Percentiles rank a stretch among this genome's conserved stretches.
These are phyloP conservation scores for Hemicentrotus pulcherrimus DNA, from an alignment of 35 echinoderm and acorn worm genomes.

Conservation along the genomic window DNA sequence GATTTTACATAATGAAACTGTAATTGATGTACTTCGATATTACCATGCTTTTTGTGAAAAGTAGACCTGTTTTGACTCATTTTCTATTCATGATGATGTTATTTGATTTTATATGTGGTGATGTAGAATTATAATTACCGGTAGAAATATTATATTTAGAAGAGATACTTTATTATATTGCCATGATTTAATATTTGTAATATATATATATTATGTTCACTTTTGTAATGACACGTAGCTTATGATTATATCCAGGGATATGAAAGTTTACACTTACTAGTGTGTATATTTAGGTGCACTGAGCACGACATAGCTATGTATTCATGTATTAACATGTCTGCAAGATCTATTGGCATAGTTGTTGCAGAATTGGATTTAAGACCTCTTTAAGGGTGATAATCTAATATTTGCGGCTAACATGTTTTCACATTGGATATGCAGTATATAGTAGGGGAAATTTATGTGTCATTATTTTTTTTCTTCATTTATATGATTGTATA, in stretches of 20 bases:
- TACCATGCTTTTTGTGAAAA: background rate
- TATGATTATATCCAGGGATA: background rate
- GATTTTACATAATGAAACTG: background rate
- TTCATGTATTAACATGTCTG: background rate
- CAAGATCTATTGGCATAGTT: background rate
- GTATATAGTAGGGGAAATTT: too few relatives aligned
- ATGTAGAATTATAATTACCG: background rate
- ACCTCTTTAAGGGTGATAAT: too few relatives aligned
- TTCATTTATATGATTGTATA: too few relatives aligned
- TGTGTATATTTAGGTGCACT: background rate
- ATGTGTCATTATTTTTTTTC: too few relatives aligned
- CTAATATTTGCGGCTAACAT: too few relatives aligned
- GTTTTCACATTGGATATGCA: too few relatives aligned
- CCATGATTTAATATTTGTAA: background rate
- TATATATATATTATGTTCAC: background rate
- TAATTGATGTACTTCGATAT: background rate
- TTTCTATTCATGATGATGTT: background rate
- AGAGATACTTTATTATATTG: background rate
- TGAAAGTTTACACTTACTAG: background rate
- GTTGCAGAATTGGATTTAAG: too few relatives aligned
- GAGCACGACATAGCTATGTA: background rate
- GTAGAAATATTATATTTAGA: slow-evolving; percentile 4
- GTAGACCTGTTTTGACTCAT: background rate
- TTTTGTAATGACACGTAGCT: background rate
- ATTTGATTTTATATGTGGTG: slow-evolving; percentile 5